Base-by-base conservation (phyloP, 2,113 vertebrate genomes). In the Carassius gibelio region DNA sequence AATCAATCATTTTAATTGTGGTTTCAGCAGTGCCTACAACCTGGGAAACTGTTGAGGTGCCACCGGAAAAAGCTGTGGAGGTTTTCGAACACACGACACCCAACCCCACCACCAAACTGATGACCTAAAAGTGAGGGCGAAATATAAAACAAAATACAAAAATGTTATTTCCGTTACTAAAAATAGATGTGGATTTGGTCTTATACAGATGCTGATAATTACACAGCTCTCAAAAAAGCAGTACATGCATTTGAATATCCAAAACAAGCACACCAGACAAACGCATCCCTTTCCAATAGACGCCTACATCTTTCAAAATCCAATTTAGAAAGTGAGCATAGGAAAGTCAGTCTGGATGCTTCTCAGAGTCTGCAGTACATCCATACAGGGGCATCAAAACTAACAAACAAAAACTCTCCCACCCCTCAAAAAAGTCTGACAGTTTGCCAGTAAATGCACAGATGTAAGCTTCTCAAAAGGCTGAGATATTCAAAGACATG, bases 1-100 rank as follows among this genome's bases (percentile, higher is more conserved):
- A 62, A 89, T 87, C 84, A 88, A 89, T 91, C 88, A 90, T 88
- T 91, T 86, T 88, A 89, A 89, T 88, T 90, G 82, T 83, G 57
- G 75, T 89, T 82, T 84, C 34, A 50, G 83, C 77, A 38, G 72
- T 26, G 11, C 83, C 62, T 36, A 75, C 66, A 89, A 87, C 80
- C 83, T 77, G 45, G 45, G 45, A 48, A 87, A 87, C 80, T 0
- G 74, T 78, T 82, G 84, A 79, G 82, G 14, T 5, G 52, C 30
- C 38, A 36, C 87, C 78, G 85, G 84, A 61, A 83, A 72, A 88
- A 2, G 30, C 30, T 1, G 84, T 89, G 69, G 3, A 38, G 78
- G n/a, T 36, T 36, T 36, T 36, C 48, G 17, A 59, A 19, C 23
- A 42, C 1, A 42, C 1, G 59, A 52, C 34, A 71, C 50, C 34